Base-by-base conservation (phyloP, 2,113 vertebrate genomes). In the Paracanthobrama guichenoti region DNA sequence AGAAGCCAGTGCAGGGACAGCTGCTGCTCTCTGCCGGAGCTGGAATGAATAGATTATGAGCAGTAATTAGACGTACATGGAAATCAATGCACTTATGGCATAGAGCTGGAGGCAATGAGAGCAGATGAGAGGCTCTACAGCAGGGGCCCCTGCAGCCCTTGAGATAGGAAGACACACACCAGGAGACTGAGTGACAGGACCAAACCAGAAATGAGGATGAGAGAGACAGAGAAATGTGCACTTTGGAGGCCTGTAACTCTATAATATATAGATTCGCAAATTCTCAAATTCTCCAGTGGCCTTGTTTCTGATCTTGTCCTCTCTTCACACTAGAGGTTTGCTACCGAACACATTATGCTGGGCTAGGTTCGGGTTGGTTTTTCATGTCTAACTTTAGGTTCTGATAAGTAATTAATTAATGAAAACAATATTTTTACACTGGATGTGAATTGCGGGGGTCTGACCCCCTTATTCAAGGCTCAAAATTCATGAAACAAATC, bases 21-120 rank as follows among this genome's bases (percentile, higher is more conserved):
- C 97, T 98, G 97, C 97, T 96, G 96, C 95, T 96, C 96, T 97
- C 95, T 95, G 96, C 94, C 95, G 94, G 96, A 95, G 96, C 96
- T 90, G 96, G 97, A 98, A 99, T 98, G 97, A 98, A 98, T 99
- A 99, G 97, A 99, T 98, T 97, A 98, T 98, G 96, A 98, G 96
- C 96, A 96, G 96, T 98, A 98, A 99, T 99, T 99, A 98, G 97
- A 97, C 96, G 96, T 97, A 97, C 96, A 97, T 96, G 95, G 95
- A 95, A 99, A 98, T 98, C 97, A 98, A 98, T 98, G 97, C 96
- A 95, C 96, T 97, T 94, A 73, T 85, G 77, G 66, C 84, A 60
- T 26, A 42, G 57, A 67, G 53, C 77, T 85, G 71, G 79, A 69
- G 53, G 83, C 64, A 64, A 86, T 89, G 75, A 64, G 67, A 62